A percentile compares a stretch with the other conserved stretches of the same genome.
Evolutionary conservation across 2,797 vertebrate species (phyloP).

Genomic region (Nothura maculosa): DNA sequence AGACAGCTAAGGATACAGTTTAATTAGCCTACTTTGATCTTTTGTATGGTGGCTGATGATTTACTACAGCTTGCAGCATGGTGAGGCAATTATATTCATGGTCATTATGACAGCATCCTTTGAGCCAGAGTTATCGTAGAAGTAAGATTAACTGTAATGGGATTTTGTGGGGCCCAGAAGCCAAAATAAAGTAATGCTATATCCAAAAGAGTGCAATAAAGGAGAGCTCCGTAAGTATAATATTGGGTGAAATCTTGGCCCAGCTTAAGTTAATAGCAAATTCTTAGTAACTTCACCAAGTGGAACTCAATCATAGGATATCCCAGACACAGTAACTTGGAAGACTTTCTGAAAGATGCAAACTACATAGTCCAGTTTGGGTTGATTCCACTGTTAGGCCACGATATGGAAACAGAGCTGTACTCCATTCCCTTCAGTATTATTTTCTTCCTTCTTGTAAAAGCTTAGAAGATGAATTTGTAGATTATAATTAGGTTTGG

Average conservation of each 20-base stretch:
- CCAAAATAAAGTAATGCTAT: slow-evolving; percentile 45
- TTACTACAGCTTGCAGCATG: slow-evolving; percentile 62
- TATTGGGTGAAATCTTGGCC: background rate
- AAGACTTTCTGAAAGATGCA: background rate
- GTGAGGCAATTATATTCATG: slow-evolving; percentile 68
- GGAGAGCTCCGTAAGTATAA: slow-evolving; percentile 27
- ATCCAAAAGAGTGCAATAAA: slow-evolving; percentile 36
- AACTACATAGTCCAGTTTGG: background rate
- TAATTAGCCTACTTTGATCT: slow-evolving; percentile 74
- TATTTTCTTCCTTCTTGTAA: background rate
- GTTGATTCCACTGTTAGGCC: background rate
- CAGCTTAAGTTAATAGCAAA: background rate
- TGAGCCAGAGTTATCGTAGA: slow-evolving; percentile 34
- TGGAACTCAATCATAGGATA: background rate
- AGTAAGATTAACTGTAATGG: slow-evolving; percentile 61
- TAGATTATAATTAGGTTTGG: background rate
- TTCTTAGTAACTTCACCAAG: background rate
- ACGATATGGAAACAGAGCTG: background rate
- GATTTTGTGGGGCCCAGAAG: slow-evolving; percentile 61
- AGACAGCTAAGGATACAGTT: slow-evolving; percentile 69
- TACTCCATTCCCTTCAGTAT: background rate
- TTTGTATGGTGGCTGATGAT: slow-evolving; percentile 60
- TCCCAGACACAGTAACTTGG: background rate
- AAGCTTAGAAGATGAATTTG: background rate
- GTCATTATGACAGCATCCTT: slow-evolving; percentile 64